Conservation (phyloP, 2,888 invertebrate genomes). For the Trisateles emortualis region DNA sequence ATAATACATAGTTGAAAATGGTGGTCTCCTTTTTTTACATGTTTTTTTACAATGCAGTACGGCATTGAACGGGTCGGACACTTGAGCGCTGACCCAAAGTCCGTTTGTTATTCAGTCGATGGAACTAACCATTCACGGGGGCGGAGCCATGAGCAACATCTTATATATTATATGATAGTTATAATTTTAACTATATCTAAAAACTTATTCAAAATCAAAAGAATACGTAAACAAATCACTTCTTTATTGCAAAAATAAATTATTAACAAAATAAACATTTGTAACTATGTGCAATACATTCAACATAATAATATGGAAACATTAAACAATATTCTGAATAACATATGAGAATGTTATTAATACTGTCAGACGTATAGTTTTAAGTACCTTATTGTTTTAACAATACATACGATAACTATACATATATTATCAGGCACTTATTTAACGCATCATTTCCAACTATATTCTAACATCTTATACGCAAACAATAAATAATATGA, state of each 20-base stretch:
- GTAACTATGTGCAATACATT: constrained; percentile 31
- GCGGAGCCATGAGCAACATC: too few species aligned
- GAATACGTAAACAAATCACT: neutral
- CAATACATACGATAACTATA: constrained; percentile 6
- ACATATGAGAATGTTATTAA: constrained; percentile 39
- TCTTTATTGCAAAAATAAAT: constrained; percentile 47
- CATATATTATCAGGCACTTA: constrained; percentile 35
- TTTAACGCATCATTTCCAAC: constrained; percentile 17
- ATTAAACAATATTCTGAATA: constrained; percentile 28
- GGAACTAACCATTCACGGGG: too few species aligned
- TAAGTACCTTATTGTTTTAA: constrained; percentile 13
- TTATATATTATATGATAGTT: too few species aligned
- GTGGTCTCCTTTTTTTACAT: too few species aligned
- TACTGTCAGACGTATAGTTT: constrained; percentile 36
- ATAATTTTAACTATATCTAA: neutral
- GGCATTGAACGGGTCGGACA: too few species aligned
- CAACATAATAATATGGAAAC: constrained; percentile 35
- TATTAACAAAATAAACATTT: constrained; percentile 50
- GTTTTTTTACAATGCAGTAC: too few species aligned
- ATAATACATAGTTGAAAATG: too few species aligned
- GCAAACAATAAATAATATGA: constrained; percentile 11
- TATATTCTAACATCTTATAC: constrained; percentile 20
- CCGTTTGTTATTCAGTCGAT: too few species aligned
- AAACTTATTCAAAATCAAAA: neutral
- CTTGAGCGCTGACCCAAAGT: too few species aligned